Base-by-base conservation (phyloP, 92 coral and sea anemone species). In the Zoanthus solanderi region DNA sequence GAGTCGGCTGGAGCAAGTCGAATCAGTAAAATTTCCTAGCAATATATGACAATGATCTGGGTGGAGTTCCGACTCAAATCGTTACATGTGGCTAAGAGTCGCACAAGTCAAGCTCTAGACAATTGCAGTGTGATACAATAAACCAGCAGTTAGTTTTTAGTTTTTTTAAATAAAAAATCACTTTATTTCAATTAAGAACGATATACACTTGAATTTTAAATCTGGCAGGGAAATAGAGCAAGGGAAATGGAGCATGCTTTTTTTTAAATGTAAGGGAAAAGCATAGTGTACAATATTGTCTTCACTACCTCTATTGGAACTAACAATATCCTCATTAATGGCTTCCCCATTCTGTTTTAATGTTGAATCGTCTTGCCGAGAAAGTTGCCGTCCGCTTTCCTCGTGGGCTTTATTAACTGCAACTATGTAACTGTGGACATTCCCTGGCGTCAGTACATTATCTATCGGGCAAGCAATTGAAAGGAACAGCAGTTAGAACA, bases 351-450 rank as follows among this genome's bases (percentile, higher is more conserved):
- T 77, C 0, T 29, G 91, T 50, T 30, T 11, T 58, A 42, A 15
- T 17, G 0, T 17, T 16, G 29, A 57, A 32, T 47, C 72, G 54
- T 78, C 63, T 58, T 17, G 53, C 46, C 57, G 81, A 50, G 45
- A 28, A 14, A 54, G 34, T n/a, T 28, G 65, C 42, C 54, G 37
- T 60, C 52, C 29, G 44, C 66, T 53, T 72, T 57, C 10, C 53
- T 89, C 71, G 30, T 72, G 71, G 6, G 91, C 97, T 60, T 92
- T 92, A 57, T 94, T 94, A 1, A 94, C 95, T 14, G 92, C 85
- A 16, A 90, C 95, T 47, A 94, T 94, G 79, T 94, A 93, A 3
- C 94, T 93, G 37, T 94, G 97, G 15, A 94, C 79, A 61, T 86
- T 94, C 9, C 91, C 96, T 71, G 67, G 83, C 53, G 87, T 85